Evolutionary conservation across 2,888 invertebrate species (phyloP), one percentile per base, ranked within the genome.

Genomic region (Uloborus plumipes): DNA sequence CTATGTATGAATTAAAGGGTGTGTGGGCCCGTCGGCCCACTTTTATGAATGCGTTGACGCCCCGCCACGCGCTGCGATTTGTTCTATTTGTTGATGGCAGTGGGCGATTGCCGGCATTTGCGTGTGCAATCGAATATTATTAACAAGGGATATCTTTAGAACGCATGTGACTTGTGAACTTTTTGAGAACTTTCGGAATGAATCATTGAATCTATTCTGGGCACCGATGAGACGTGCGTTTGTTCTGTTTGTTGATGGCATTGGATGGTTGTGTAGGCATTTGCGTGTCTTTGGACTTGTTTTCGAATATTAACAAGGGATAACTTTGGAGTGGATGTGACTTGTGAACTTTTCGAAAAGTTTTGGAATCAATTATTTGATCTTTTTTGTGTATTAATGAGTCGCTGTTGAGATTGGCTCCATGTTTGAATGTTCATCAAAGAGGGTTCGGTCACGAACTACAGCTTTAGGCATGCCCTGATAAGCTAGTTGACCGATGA

Each of bases 41-140:
- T 64, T 51, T 73, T 53, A 20, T 50, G 58, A 55, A 55, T 18
- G 58, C 58, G 70, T 70, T 55, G 39, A 73, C 73, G 73, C 73
- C 73, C 64, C 39, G 39, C 39, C 39, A 39, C 39, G 39, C 39
- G 39, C 39, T 11, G 7, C 39, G 26, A 26, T 39, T 14, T 20
- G 16, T 39, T 49, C 59, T 49, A 50, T 71, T 71, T 71, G 71
- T 71, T 71, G 71, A 22, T 61, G 49, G 61, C 58, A n/a, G 16
- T 58, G 58, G 18, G 22, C 49, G 18, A 62, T 22, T 31, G 9
- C 31, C 16, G 26, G 51, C 31, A 53, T 53, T 26, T 31, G 67
- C 67, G 67, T 67, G 67, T 67, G 26, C 26, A 4, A 13, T 47
- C 9, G 9, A 51, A 13, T 69, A 16, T 11, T 20, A 55, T 11